Conservation (phyloP, 2,888 invertebrate genomes). For the Automeris io region DNA sequence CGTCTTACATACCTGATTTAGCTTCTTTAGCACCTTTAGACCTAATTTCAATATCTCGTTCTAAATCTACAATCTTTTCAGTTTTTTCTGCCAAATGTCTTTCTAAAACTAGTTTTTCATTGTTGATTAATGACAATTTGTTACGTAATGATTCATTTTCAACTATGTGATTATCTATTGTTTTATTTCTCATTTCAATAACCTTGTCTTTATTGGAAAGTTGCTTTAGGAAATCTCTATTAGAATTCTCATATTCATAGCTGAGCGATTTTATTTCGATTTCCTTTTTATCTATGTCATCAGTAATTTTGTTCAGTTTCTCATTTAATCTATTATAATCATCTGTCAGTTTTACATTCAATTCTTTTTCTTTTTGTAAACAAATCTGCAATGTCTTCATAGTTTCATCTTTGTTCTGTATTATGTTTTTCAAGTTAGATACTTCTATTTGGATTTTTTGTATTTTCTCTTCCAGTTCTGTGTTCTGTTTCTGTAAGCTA, state of each 20-base stretch:
- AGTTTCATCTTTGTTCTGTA: slow-evolving; percentile 30
- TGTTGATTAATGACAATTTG: slow-evolving; percentile 18
- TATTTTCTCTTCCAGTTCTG: slow-evolving; percentile 22
- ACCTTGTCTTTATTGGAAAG: slow-evolving; percentile 19
- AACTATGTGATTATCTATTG: slow-evolving; percentile 18
- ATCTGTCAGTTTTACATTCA: slow-evolving; percentile 18
- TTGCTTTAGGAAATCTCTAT: slow-evolving; percentile 22
- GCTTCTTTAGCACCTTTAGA: slow-evolving; percentile 22
- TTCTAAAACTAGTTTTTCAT: slow-evolving; percentile 26
- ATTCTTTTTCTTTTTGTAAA: slow-evolving; percentile 27
- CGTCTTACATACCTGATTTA: slow-evolving; percentile 30
- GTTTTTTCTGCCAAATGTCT: slow-evolving; percentile 23
- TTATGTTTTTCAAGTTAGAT: slow-evolving; percentile 19
- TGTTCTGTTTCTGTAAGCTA: slow-evolving; percentile 23
- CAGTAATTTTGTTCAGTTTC: slow-evolving; percentile 19
- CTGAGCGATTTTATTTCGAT: slow-evolving; percentile 21
- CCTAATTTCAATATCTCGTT: slow-evolving; percentile 21
- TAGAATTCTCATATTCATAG: slow-evolving; percentile 18
- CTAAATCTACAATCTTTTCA: slow-evolving; percentile 23
- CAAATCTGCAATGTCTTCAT: slow-evolving; percentile 28
- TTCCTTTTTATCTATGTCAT: slow-evolving; percentile 24
- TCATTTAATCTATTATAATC: slow-evolving; percentile 23
- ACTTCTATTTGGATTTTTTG: slow-evolving; percentile 23
- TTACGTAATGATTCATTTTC: slow-evolving; percentile 23
- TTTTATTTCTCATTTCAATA: slow-evolving; percentile 18